phyloP scores from a whole-genome alignment of 2,888 invertebrate species.

The Galerucella pusilla region DNA sequence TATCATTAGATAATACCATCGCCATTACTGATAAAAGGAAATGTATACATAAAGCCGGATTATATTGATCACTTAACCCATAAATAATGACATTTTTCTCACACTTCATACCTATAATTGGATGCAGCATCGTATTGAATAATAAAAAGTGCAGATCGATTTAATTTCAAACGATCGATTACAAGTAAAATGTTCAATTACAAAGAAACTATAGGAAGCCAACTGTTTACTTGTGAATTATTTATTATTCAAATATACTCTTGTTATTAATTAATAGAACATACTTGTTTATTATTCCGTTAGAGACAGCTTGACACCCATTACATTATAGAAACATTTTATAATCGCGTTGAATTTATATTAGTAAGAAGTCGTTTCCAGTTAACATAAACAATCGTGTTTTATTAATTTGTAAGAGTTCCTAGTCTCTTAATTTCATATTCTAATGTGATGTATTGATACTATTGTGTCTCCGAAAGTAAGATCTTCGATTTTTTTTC shows the following conservation, averaged over 20 bases:
- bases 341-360: neutral
- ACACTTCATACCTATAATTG: slow-evolving; percentile 8
- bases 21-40: neutral
- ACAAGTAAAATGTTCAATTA: slow-evolving; percentile 39
- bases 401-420: no score
- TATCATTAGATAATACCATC: no score
- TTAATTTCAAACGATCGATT: slow-evolving; percentile 45
- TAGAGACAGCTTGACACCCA: slow-evolving; percentile 38
- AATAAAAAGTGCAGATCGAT: slow-evolving; percentile 26
- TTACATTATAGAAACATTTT: slow-evolving; percentile 36
- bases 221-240: slow-evolving; percentile 43
- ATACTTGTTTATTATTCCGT: slow-evolving; percentile 40
- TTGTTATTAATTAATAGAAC: slow-evolving; percentile 44
- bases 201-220: slow-evolving; percentile 43
- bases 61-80: neutral
- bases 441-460: no score
- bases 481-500: no score
- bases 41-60: neutral
- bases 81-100: slow-evolving; percentile 3
- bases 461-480: no score
- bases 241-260: slow-evolving; percentile 43
- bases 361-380: no score
- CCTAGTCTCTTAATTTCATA: no score
- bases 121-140: slow-evolving; percentile 15
- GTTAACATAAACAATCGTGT: no score